Evolutionary conservation across 1,140 invertebrate species (phyloP).

Genomic region (Nephotettix cincticeps): DNA sequence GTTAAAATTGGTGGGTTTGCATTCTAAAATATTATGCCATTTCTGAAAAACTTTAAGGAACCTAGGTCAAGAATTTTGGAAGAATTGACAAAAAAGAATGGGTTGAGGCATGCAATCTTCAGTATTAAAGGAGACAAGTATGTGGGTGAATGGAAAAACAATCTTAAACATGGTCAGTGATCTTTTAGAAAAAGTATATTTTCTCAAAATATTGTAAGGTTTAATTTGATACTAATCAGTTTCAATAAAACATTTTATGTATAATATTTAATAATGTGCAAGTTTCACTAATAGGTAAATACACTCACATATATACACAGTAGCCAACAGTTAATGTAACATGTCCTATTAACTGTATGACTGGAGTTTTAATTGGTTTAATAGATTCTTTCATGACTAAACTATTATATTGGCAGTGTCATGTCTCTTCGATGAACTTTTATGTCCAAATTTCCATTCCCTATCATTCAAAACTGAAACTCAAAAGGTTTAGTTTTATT

Average conservation of each 20-base stretch:
- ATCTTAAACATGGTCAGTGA: constrained; percentile 53
- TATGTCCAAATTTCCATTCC: no score
- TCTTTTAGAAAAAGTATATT: constrained; percentile 18
- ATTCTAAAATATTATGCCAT: not conserved
- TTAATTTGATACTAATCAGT: not conserved
- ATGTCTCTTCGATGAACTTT: no score
- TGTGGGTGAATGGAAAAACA: constrained; percentile 56
- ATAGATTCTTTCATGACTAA: no score
- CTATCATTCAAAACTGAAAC: no score
- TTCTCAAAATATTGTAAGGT: not conserved
- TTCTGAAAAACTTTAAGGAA: not conserved
- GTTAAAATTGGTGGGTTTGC: no score
- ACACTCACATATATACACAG: not conserved
- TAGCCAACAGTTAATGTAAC: not conserved
- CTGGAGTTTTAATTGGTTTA: no score
- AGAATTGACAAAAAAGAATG: constrained; percentile 44
- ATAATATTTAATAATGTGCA: not conserved
- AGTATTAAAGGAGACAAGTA: constrained; percentile 52
- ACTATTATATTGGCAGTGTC: no score
- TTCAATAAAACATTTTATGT: not conserved
- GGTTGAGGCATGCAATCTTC: constrained; percentile 53
- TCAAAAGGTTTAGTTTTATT: no score
- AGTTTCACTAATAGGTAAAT: not conserved
- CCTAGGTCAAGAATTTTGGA: constrained; percentile 9
- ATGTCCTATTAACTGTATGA: not conserved